phyloP scores from a whole-genome alignment of 2,113 vertebrate species.

The Poeciliopsis turrubarensis region DNA sequence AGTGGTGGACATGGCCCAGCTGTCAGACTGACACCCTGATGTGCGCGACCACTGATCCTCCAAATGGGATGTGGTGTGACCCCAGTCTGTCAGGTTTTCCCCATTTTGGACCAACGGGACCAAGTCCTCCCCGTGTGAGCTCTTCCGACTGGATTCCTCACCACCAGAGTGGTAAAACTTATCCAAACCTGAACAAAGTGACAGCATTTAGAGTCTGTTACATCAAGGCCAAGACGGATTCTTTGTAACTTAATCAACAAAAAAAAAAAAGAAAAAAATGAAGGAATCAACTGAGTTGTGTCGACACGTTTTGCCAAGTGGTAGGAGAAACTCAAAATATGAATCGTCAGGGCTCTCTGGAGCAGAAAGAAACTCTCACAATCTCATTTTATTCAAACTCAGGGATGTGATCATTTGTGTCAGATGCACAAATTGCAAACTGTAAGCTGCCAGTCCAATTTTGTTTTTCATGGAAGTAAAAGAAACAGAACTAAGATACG shows the following conservation, averaged over 20 bases:
- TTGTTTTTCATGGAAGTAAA: not conserved
- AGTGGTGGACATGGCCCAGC: conserved; percentile 53
- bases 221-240: not conserved
- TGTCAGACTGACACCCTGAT: conserved; percentile 37
- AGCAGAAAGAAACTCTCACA: too few relatives aligned
- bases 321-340: too few relatives aligned
- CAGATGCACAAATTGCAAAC: too few relatives aligned
- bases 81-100: conserved; percentile 34
- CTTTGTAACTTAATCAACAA: not conserved
- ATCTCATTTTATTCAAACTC: too few relatives aligned
- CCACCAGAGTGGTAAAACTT: conserved; percentile 8
- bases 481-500: too few relatives aligned
- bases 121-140: conserved; percentile 25
- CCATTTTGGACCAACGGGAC: conserved; percentile 37
- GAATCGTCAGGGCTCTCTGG: too few relatives aligned
- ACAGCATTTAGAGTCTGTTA: conserved; percentile 12
- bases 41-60: conserved; percentile 21
- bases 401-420: too few relatives aligned
- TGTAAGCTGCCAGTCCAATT: too few relatives aligned
- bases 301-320: too few relatives aligned
- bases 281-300: too few relatives aligned
- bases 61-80: conserved; percentile 16
- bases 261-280: not conserved
- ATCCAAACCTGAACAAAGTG: conserved; percentile 52
- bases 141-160: conserved; percentile 11